Evolutionary conservation across 2,797 vertebrate genomes (phyloP).

Genomic region (Poeciliopsis turneri): DNA sequence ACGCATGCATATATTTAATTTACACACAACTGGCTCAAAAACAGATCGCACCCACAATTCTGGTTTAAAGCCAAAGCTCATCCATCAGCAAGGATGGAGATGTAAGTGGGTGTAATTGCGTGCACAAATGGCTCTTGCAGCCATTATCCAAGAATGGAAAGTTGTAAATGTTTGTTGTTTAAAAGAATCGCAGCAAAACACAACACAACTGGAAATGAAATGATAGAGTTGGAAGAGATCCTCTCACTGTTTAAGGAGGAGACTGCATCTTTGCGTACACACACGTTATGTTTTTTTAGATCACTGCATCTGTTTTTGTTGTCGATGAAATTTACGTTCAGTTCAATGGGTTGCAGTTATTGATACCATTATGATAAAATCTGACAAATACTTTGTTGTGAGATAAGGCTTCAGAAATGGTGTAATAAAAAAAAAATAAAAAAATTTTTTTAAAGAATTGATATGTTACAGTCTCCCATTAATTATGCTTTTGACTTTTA

Average conservation of each 20-base stretch:
- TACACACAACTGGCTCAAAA: constrained; percentile 13
- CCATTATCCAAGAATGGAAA: constrained; percentile 66
- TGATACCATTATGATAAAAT: not conserved
- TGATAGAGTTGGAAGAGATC: constrained; percentile 40
- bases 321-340: not conserved
- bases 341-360: not conserved
- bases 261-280: not conserved
- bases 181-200: constrained; percentile 61
- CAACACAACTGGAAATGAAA: constrained; percentile 50
- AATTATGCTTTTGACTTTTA: not conserved
- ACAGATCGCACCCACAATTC: constrained; percentile 42
- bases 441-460: not conserved
- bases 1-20: constrained; percentile 20
- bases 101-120: constrained; percentile 69
- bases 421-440: not conserved
- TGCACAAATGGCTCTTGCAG: constrained; percentile 56
- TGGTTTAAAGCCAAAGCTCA: constrained; percentile 39
- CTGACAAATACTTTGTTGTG: not conserved
- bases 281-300: not conserved
- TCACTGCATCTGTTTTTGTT: not conserved
- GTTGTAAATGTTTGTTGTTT: constrained; percentile 60
- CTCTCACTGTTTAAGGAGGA: constrained; percentile 18
- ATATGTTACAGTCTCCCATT: not conserved
- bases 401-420: not conserved
- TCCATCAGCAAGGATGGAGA: constrained; percentile 65